Percentiles rank a stretch among this genome's conserved stretches.
These are phyloP conservation scores for Pungitius pungitius DNA, from an alignment of 2,113 vertebrate species.

Conservation along the genomic window DNA sequence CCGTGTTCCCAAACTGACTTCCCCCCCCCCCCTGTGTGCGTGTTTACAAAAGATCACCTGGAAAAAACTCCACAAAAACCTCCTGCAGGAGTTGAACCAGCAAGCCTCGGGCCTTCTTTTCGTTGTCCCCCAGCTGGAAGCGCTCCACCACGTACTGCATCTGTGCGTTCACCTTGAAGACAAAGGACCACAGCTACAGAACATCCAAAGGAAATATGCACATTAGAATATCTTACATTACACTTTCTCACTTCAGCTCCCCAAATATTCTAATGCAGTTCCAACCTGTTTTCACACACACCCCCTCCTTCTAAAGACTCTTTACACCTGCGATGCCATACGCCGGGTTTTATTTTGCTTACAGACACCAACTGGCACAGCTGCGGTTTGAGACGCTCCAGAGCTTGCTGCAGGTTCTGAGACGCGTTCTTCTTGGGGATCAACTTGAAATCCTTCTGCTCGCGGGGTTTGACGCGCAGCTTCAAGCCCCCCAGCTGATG, in stretches of 20 bases:
- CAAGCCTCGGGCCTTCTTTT: conserved; percentile 82
- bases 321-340: too few species aligned
- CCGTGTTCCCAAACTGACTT: background rate
- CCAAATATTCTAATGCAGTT: too few species aligned
- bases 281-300: background rate
- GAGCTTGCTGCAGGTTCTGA: conserved; percentile 65
- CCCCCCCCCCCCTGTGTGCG: background rate
- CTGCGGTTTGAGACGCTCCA: conserved; percentile 73
- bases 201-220: background rate
- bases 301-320: background rate
- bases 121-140: conserved; percentile 85
- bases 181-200: background rate
- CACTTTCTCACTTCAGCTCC: background rate
- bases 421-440: conserved; percentile 75
- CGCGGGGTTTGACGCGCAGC: conserved; percentile 86
- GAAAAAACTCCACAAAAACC: conserved; percentile 90
- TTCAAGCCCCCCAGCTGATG: conserved; percentile 82
- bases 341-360: conserved; percentile 39
- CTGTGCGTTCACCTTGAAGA: conserved; percentile 84
- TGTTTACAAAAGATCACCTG: conserved; percentile 77
- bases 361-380: conserved; percentile 83
- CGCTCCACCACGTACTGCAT: conserved; percentile 82
- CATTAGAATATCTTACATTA: too few species aligned
- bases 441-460: conserved; percentile 87
- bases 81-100: conserved; percentile 89